phyloP scores from a whole-genome alignment of 2,888 invertebrate genomes.

The Philopedon plagiatum region DNA sequence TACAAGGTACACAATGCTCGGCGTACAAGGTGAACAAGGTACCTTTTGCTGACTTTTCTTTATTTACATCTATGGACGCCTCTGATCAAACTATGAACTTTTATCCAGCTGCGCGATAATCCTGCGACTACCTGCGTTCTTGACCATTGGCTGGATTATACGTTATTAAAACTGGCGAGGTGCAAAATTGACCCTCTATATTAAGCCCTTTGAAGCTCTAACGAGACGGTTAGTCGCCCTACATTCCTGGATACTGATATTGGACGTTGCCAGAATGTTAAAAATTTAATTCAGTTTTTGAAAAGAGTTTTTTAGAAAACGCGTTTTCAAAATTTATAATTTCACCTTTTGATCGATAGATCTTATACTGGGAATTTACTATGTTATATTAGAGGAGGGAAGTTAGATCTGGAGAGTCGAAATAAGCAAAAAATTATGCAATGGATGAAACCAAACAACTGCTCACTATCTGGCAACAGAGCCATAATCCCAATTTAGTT shows the following conservation, averaged over 20 bases:
- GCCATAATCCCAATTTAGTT: conserved; percentile 8
- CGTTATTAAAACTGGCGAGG: conserved; percentile 47
- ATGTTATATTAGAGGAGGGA: too few relatives aligned
- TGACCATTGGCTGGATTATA: conserved; percentile 17
- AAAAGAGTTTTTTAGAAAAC: too few relatives aligned
- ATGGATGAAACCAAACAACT: neutral
- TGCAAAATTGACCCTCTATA: conserved; percentile 46
- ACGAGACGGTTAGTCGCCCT: neutral
- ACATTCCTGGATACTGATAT: conserved; percentile 8
- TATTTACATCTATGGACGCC: too few relatives aligned
- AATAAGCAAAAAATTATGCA: neutral
- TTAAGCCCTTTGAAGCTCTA: conserved; percentile 34
- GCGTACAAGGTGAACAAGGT: too few relatives aligned
- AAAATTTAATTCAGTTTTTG: neutral
- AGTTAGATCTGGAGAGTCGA: too few relatives aligned
- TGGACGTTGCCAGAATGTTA: conserved; percentile 4
- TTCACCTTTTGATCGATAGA: too few relatives aligned
- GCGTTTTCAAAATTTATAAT: too few relatives aligned
- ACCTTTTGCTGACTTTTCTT: too few relatives aligned
- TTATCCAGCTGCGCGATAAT: too few relatives aligned
- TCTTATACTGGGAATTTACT: too few relatives aligned
- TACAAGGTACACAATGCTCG: too few relatives aligned
- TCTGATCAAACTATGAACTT: too few relatives aligned
- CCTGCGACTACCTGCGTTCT: neutral
- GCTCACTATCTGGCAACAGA: neutral